Evolutionary conservation across 2,797 vertebrate genomes (phyloP), one percentile per base, ranked within the genome.

Genomic region (Artibeus lituratus): DNA sequence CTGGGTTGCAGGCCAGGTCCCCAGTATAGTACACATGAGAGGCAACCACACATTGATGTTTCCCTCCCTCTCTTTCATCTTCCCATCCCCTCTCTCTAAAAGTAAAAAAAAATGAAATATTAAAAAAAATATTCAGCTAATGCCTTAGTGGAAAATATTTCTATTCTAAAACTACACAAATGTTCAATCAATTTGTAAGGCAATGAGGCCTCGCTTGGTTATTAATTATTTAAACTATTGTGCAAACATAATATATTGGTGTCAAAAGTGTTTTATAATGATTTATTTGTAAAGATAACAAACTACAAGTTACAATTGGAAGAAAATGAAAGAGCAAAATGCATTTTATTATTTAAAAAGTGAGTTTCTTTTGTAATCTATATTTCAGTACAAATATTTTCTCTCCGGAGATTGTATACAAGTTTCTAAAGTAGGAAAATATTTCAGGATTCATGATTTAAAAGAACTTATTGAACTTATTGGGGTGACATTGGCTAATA

Each of bases 131-230:
- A 10, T 72, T 92, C 19, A 82, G 0, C 85, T 83, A 44, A 86
- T 91, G 53, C 2, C 4, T 95, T 87, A 92, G 35, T 94, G 24
- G 14, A 91, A 55, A 69, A 69, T 73, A 70, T 67, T 90, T 95
- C 22, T 92, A 57, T 95, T 94, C 97, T 67, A 93, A 39, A 2
- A n/a, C 12, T n/a, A 55, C 53, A 85, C 14, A 88, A 81, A 85
- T 37, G n/a, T 11, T 39, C 37, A 97, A 97, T 42, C 35, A 35
- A 32, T 78, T 96, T 90, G 39, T 93, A 96, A 97, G 6, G 94
- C 47, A 76, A 88, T 88, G 90, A 97, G 91, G 32, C 7, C 24
- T 94, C 10, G 70, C 39, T 11, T 76, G 90, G 57, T 86, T 10
- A 85, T 87, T 94, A 94, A 59, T 76, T 92, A 90, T 24, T 72